Percentiles rank a stretch among this genome's conserved stretches.
Evolutionary conservation across 2,113 vertebrate species (phyloP).

Genomic region (Lasiurus borealis): DNA sequence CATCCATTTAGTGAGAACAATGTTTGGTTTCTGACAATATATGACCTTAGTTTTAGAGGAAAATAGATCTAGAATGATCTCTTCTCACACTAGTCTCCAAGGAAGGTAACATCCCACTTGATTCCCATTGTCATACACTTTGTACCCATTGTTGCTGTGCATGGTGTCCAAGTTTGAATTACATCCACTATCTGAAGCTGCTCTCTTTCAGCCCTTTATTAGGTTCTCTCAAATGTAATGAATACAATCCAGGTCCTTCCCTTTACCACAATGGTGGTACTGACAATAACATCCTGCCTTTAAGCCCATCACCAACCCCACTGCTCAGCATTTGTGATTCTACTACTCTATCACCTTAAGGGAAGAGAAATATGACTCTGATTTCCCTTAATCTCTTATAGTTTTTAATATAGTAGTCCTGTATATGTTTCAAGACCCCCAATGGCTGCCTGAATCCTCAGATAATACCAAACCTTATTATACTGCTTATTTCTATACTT

Average conservation of each 20-base stretch:
- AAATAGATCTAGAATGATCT: neutral
- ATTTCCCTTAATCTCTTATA: neutral
- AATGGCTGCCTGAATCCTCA: neutral
- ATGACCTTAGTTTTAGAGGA: neutral
- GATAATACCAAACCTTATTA: neutral
- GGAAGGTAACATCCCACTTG: neutral
- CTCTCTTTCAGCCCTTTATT: neutral
- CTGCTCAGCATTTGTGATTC: neutral
- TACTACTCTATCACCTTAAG: neutral
- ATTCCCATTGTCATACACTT: neutral
- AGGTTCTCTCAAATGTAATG: neutral
- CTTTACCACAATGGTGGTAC: neutral
- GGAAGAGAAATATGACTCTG: neutral
- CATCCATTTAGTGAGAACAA: no score
- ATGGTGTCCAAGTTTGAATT: neutral
- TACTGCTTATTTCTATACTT: neutral
- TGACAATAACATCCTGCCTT: neutral
- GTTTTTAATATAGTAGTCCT: neutral
- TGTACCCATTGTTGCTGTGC: neutral
- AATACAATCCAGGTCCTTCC: neutral
- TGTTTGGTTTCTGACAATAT: neutral
- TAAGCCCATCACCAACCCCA: accelerated
- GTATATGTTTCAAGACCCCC: neutral
- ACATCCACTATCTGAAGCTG: neutral
- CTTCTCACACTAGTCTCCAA: neutral